Percentiles rank a stretch among this genome's conserved stretches.
Evolutionary conservation across 2,113 vertebrate species (phyloP).

Genomic region (Isichthys henryi): DNA sequence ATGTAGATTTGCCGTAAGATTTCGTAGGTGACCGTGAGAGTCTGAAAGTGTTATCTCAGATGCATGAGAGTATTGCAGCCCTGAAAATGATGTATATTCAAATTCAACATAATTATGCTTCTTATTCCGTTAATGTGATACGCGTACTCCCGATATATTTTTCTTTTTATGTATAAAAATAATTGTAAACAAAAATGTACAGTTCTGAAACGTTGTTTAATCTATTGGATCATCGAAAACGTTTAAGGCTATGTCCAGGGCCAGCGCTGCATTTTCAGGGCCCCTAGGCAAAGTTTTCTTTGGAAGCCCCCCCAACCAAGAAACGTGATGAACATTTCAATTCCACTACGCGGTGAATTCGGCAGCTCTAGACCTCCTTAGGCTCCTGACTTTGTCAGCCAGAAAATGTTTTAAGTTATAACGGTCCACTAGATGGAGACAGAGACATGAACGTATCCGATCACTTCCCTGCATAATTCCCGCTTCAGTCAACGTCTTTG

Average conservation of each 20-base stretch:
- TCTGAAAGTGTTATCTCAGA: too few species aligned
- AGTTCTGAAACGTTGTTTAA: not conserved
- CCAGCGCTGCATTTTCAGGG: not conserved
- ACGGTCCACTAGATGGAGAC: constrained; percentile 15
- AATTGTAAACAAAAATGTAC: not conserved
- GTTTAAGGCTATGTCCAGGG: not conserved
- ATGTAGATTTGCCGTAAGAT: too few species aligned
- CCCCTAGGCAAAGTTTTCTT: not conserved
- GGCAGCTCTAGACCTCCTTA: not conserved
- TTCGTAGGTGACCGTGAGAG: too few species aligned
- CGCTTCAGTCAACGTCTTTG: not conserved
- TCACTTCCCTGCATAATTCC: not conserved
- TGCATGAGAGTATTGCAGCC: too few species aligned
- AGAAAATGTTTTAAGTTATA: not conserved
- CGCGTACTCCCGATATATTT: not conserved
- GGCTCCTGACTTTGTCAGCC: not conserved
- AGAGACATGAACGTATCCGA: not conserved
- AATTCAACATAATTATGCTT: not conserved
- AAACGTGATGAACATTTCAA: not conserved
- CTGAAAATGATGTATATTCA: not conserved
- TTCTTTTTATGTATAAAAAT: not conserved
- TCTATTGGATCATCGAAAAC: not conserved
- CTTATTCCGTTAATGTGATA: not conserved
- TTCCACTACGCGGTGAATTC: not conserved
- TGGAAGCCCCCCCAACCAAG: not conserved